phyloP scores from a whole-genome alignment of 2,113 vertebrate species.

The Gambusia affinis region DNA sequence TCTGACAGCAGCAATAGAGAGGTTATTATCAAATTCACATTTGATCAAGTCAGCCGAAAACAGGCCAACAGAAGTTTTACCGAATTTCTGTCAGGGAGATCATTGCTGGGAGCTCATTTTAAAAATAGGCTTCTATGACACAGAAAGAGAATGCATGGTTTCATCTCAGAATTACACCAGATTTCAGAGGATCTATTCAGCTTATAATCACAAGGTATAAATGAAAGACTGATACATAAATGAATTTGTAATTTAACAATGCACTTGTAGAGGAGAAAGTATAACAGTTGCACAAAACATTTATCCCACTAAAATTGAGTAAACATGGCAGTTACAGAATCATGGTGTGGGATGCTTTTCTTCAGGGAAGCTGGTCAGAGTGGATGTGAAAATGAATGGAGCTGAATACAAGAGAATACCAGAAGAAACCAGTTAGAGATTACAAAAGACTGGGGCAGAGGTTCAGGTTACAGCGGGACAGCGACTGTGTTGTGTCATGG shows the following conservation, averaged over 20 bases:
- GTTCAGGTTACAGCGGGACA: too few species aligned
- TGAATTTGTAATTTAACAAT: not conserved
- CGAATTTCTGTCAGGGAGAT: slow-evolving; percentile 24
- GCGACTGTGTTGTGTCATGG: too few species aligned
- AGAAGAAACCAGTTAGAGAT: too few species aligned
- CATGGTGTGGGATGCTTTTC: not conserved
- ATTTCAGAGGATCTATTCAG: slow-evolving; percentile 13
- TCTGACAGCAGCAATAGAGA: slow-evolving; percentile 23
- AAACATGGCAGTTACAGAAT: not conserved
- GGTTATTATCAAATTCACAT: slow-evolving; percentile 33
- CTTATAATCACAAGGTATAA: not conserved
- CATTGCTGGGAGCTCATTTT: slow-evolving; percentile 31
- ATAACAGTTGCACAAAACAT: not conserved
- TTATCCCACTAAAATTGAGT: not conserved
- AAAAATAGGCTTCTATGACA: slow-evolving; percentile 55
- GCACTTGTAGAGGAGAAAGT: not conserved
- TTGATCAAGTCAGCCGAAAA: slow-evolving; percentile 35
- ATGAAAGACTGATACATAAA: too few species aligned
- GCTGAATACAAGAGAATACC: too few species aligned
- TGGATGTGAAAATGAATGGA: too few species aligned
- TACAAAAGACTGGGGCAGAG: too few species aligned
- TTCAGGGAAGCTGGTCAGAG: not conserved
- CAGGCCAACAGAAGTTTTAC: slow-evolving; percentile 30
- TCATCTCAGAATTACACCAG: slow-evolving; percentile 20
- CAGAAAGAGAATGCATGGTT: slow-evolving; percentile 28